Conservation (phyloP, 1,140 invertebrate species). For the Trachymyrmex septentrionalis region DNA sequence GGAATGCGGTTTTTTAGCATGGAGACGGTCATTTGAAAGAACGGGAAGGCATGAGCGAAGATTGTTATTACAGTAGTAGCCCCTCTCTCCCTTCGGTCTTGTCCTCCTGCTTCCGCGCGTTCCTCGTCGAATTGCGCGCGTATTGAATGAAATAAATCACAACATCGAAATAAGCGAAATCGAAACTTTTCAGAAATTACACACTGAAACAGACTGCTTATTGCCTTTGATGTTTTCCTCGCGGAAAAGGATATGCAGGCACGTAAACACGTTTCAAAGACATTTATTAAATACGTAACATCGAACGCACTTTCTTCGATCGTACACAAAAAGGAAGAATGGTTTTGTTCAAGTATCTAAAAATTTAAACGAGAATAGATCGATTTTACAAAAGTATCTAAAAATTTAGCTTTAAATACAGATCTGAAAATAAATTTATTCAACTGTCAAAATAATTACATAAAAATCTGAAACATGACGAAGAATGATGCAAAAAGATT, state of each 20-base stretch:
- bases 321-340: background rate
- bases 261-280: background rate
- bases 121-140: background rate
- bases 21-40: background rate
- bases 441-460: too few relatives aligned
- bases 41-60: background rate
- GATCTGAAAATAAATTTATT: too few relatives aligned
- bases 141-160: slow-evolving; percentile 4
- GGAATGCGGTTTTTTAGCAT: slow-evolving; percentile 75
- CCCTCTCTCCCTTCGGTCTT: background rate
- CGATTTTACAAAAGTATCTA: too few relatives aligned
- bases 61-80: background rate
- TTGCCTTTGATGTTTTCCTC: background rate
- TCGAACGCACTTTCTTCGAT: slow-evolving; percentile 26
- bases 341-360: too few relatives aligned
- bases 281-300: background rate
- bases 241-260: background rate
- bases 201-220: background rate
- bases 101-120: background rate
- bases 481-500: too few relatives aligned
- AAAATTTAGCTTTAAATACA: too few relatives aligned
- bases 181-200: background rate
- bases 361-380: too few relatives aligned
- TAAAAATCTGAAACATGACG: too few relatives aligned
- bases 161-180: background rate